These are phyloP conservation scores for Neolamprologus kungweensis DNA, from an alignment of 2,113 vertebrate species.

Conservation along the genomic window DNA sequence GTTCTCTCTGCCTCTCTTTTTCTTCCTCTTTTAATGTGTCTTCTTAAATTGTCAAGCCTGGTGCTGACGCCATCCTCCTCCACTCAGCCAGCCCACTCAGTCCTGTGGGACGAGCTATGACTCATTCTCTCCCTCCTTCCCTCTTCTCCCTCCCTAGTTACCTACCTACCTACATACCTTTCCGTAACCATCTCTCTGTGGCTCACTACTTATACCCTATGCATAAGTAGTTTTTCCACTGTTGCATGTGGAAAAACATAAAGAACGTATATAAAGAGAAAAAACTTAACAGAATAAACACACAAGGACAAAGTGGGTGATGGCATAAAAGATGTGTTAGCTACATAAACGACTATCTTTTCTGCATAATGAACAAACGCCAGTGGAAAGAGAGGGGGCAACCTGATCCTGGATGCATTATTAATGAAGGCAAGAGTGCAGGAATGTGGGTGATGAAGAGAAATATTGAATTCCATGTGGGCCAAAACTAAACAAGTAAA, in stretches of 20 bases:
- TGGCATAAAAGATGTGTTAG: not conserved
- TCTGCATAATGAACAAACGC: constrained; percentile 1
- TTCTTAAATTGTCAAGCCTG: constrained; percentile 65
- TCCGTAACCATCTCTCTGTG: constrained; percentile 4
- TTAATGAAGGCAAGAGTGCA: not conserved
- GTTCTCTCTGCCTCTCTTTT: not conserved
- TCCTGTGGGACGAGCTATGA: constrained; percentile 76
- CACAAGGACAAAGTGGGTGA: not conserved
- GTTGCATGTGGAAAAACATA: not conserved
- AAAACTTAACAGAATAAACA: not conserved
- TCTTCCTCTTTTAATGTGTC: constrained; percentile 61
- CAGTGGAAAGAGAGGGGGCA: not conserved
- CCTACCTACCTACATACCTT: constrained; percentile 50
- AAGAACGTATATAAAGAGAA: not conserved
- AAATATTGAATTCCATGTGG: not conserved
- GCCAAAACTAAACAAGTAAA: not conserved
- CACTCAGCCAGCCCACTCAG: constrained; percentile 68
- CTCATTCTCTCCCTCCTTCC: constrained; percentile 65
- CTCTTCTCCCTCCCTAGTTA: constrained; percentile 30
- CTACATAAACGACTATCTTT: not conserved
- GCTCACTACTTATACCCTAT: constrained; percentile 11
- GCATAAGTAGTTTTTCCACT: not conserved
- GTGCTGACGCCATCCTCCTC: constrained; percentile 74
- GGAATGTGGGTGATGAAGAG: not conserved
- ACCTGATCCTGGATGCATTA: not conserved